Evolutionary conservation across 1,140 invertebrate genomes (phyloP), one percentile per base, ranked within the genome.

Genomic region (Drosophila nasuta): DNA sequence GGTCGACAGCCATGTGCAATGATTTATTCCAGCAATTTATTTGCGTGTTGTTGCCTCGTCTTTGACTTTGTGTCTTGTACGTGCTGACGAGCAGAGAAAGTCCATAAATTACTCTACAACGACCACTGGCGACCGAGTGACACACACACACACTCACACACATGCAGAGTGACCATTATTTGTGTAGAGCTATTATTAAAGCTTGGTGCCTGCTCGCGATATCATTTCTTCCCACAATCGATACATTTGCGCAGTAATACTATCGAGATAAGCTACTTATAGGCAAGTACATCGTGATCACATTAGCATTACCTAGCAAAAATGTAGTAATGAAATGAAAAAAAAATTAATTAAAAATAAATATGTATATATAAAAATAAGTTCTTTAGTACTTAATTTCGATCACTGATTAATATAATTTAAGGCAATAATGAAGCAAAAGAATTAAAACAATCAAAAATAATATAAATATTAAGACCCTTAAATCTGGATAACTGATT

Each of bases 71-170:
- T 70, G 94, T 93, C 4, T 93, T 80, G 83, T 93, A 93, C 63
- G 93, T 76, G 52, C 28, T 93, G 94, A 75, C 68, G 73, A 78
- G 90, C 91, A 81, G 83, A 79, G 82, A 91, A 91, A 89, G 86
- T 87, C 82, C 81, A 92, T 80, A 91, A 87, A 79, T 91, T 79
- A 89, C 75, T 25, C 64, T 43, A 72, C 68, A 79, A 54, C 69
- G 62, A 66, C 52, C 62, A 46, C 51, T 45, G 77, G 72, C 72
- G 70, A 91, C 83, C 81, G 81, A 81, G 79, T 79, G 82, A 74
- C 72, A 80, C 48, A 75, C 71, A 88, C 89, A 90, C 65, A 91
- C 5, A 33, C 5, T 15, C 57, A 57, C 35, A 68, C 7, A 62
- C 57, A 13, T 13, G 8, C 35, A 38, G 8, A 38, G 35, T 10